These are phyloP conservation scores for Geothlypis trichas DNA, from an alignment of 2,113 vertebrate species.

Conservation along the genomic window DNA sequence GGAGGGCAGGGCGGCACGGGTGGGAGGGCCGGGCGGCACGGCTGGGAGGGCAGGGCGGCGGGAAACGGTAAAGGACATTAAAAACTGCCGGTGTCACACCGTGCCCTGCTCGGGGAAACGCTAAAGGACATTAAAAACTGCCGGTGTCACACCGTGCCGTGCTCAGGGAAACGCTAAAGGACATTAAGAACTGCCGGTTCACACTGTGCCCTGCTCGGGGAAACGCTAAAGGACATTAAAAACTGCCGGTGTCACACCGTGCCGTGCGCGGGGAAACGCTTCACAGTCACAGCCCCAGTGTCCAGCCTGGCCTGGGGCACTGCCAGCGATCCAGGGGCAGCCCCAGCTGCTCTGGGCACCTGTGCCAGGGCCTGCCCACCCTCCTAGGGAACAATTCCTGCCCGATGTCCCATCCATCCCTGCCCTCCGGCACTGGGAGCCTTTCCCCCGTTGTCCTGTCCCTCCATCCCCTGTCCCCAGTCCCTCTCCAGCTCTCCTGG, in stretches of 20 bases:
- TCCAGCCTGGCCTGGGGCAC: accelerated
- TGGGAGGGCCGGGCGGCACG: too few species aligned
- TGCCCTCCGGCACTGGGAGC: too few species aligned
- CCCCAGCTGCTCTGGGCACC: not conserved
- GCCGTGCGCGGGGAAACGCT: not conserved
- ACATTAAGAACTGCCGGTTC: accelerated
- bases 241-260: accelerated
- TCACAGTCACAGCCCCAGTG: not conserved
- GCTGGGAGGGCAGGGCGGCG: too few species aligned
- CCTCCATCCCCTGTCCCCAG: not conserved
- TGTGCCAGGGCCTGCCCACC: not conserved
- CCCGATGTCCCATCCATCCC: accelerated
- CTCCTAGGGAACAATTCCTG: accelerated
- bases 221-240: accelerated
- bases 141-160: accelerated
- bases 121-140: accelerated
- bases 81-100: accelerated
- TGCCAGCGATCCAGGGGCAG: not conserved
- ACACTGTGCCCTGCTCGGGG: too few species aligned
- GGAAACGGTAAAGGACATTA: too few species aligned
- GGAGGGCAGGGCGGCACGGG: too few species aligned
- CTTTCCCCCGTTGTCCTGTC: not conserved
- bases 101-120: too few species aligned
- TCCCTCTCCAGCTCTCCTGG: not conserved
- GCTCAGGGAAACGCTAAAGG: too few species aligned